Conservation (phyloP, 2,888 invertebrate genomes). For the Sepiola atlantica region DNA sequence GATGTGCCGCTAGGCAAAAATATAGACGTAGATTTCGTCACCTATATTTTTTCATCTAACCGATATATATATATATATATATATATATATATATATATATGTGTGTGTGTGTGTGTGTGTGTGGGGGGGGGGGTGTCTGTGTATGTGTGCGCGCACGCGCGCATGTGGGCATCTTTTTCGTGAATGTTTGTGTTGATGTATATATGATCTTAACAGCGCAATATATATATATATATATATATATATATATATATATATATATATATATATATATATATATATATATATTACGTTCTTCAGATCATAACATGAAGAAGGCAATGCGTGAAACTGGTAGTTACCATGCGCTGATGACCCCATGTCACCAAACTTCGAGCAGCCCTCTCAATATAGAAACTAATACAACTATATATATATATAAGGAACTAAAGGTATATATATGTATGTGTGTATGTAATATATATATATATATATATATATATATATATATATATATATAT, state of each 20-base stretch:
- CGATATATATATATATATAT: neutral
- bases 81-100: constrained; percentile 32
- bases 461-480: no score
- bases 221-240: neutral
- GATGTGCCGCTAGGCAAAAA: neutral
- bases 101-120: neutral
- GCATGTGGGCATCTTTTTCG: no score
- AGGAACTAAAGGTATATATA: no score
- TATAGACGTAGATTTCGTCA: constrained; percentile 17
- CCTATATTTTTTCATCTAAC: neutral
- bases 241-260: constrained; percentile 11
- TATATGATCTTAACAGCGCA: neutral
- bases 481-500: no score
- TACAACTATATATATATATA: no score
- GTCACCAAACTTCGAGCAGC: no score
- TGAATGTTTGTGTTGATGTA: neutral
- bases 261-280: neutral
- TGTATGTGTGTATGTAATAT: no score
- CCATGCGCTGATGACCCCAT: no score
- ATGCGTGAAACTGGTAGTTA: no score
- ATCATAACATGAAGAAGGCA: neutral
- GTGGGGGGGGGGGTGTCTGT: no score
- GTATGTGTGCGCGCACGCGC: no score
- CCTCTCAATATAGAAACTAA: no score
- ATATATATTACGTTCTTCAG: neutral